Conservation (phyloP, 1,140 invertebrate species). For the Amphibalanus amphitrite region DNA sequence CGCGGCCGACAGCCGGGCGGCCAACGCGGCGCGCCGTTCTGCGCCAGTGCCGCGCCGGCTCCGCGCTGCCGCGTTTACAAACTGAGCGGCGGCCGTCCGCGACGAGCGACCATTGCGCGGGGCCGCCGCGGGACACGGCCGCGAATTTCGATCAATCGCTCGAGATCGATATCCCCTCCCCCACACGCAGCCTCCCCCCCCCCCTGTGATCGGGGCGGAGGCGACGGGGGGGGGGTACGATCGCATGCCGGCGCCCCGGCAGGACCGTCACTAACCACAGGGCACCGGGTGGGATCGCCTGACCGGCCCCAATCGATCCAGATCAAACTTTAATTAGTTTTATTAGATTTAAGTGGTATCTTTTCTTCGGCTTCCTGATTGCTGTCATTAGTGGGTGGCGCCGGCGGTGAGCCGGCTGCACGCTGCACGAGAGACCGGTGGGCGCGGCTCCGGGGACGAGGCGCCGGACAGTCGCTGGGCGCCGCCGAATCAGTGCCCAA, state of each 20-base stretch:
- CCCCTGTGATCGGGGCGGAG: too few relatives aligned
- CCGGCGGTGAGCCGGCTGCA: neutral
- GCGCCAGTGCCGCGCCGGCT: too few relatives aligned
- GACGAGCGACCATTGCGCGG: neutral
- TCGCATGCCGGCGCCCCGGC: neutral
- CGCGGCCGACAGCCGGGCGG: too few relatives aligned
- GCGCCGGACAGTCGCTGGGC: too few relatives aligned
- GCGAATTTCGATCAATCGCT: neutral
- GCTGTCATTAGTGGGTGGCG: neutral
- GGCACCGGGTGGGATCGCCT: neutral
- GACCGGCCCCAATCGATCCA: neutral
- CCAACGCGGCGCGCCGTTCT: neutral
- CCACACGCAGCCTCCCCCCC: too few relatives aligned
- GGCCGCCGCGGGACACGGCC: too few relatives aligned
- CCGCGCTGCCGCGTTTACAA: neutral
- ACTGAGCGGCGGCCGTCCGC: neutral
- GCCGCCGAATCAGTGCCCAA: too few relatives aligned
- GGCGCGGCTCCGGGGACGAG: too few relatives aligned
- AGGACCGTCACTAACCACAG: neutral
- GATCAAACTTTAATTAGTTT: constrained; percentile 1
- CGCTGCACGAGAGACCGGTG: neutral
- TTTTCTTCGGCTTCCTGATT: neutral
- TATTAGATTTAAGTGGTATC: neutral
- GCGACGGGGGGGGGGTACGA: too few relatives aligned
- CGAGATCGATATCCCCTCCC: neutral